Conservation (phyloP, 2,888 invertebrate genomes). For the Bellardia bayeri region DNA sequence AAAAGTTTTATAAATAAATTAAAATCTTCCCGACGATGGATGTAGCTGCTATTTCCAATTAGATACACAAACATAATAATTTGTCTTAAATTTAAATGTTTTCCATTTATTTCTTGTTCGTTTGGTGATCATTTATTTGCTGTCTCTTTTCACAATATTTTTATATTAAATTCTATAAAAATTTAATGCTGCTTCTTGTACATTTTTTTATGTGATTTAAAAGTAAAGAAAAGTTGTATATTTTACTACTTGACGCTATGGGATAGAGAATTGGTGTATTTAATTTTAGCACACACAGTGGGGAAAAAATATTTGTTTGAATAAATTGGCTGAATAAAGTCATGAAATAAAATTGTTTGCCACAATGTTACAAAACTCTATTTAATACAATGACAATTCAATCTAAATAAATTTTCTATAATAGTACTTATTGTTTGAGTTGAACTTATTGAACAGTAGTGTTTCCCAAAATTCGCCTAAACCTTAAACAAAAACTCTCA, state of each 20-base stretch:
- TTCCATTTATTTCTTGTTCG: not conserved
- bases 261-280: not conserved
- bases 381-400: too few relatives aligned
- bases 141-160: constrained; percentile 1
- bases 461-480: too few relatives aligned
- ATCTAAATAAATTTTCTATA: too few relatives aligned
- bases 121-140: not conserved
- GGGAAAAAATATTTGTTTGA: too few relatives aligned
- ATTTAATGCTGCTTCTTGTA: not conserved
- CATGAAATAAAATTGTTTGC: too few relatives aligned
- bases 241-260: not conserved
- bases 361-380: too few relatives aligned
- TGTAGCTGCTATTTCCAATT: not conserved
- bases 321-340: too few relatives aligned
- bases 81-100: not conserved
- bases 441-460: too few relatives aligned
- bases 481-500: not conserved
- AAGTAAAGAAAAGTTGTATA: constrained; percentile 10
- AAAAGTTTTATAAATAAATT: constrained; percentile 16
- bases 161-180: constrained; percentile 5
- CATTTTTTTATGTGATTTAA: not conserved
- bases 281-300: not conserved
- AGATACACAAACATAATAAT: not conserved
- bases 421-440: too few relatives aligned
- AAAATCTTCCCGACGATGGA: not conserved